Conservation (phyloP, 2,888 invertebrate genomes). For the Acleris literana region DNA sequence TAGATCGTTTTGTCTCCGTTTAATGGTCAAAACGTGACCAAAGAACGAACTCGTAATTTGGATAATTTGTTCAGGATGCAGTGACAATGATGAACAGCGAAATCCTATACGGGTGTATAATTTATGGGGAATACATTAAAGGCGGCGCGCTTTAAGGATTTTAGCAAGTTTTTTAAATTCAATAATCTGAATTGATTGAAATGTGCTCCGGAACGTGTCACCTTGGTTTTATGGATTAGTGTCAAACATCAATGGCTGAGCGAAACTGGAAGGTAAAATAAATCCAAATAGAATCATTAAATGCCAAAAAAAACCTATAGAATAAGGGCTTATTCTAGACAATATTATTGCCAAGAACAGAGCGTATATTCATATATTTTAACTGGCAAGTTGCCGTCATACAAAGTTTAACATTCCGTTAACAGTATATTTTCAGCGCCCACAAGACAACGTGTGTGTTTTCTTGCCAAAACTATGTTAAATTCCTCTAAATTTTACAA, state of each 20-base stretch:
- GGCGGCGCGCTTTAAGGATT: slow-evolving; percentile 46
- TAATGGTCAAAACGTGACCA: slow-evolving; percentile 81
- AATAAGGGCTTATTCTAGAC: no score
- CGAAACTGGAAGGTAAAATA: background rate
- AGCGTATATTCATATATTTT: no score
- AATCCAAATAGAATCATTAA: background rate
- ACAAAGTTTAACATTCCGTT: no score
- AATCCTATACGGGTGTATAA: slow-evolving; percentile 63
- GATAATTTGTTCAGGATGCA: slow-evolving; percentile 71
- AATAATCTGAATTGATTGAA: slow-evolving; percentile 44
- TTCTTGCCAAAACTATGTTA: no score
- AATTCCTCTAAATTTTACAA: no score
- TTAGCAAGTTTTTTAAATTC: slow-evolving; percentile 43
- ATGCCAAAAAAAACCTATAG: no score
- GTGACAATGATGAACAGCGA: slow-evolving; percentile 71
- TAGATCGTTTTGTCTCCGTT: slow-evolving; percentile 79
- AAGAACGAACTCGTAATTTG: slow-evolving; percentile 72
- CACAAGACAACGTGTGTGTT: no score
- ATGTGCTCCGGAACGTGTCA: slow-evolving; percentile 18
- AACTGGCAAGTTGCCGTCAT: no score
- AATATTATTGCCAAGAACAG: no score
- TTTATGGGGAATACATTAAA: slow-evolving; percentile 62
- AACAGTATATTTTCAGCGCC: no score
- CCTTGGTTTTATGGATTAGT: slow-evolving; percentile 3
- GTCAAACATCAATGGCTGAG: slow-evolving; percentile 5